A percentile compares a stretch with the other conserved stretches of the same genome.
phyloP scores from a whole-genome alignment of 1,140 invertebrate genomes.

The Bombus waltoni region DNA sequence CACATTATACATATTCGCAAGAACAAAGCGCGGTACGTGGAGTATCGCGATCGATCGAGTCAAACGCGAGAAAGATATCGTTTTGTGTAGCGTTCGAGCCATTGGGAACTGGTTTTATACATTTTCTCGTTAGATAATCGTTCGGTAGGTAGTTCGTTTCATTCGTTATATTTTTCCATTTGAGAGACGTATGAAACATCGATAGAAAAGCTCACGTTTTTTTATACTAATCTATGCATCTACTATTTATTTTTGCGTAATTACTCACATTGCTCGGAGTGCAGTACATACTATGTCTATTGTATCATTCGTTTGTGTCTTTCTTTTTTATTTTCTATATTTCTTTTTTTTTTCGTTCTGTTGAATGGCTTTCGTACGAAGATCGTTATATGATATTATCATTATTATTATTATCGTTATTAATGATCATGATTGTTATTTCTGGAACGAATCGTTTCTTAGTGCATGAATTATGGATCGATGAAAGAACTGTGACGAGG shows the following conservation, averaged over 20 bases:
- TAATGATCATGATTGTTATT: conserved; percentile 53
- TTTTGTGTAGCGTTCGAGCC: not conserved
- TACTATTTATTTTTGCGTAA: conserved; percentile 58
- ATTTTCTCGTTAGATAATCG: conserved; percentile 4
- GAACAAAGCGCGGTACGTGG: not conserved
- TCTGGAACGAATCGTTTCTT: conserved; percentile 67
- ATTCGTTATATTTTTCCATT: not conserved
- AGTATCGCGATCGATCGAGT: not conserved
- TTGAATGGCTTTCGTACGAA: conserved; percentile 67
- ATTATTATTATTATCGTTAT: conserved; percentile 16
- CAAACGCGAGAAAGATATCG: not conserved
- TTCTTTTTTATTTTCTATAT: no score
- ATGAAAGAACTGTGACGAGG: conserved; percentile 42
- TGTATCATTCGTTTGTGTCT: no score
- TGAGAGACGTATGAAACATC: conserved; percentile 24
- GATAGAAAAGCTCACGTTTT: conserved; percentile 49
- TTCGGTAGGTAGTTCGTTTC: conserved; percentile 43
- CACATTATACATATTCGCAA: not conserved
- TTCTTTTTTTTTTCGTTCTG: not conserved
- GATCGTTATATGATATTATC: conserved; percentile 39
- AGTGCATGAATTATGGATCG: conserved; percentile 63
- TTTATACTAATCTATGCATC: conserved; percentile 63
- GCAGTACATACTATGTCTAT: conserved; percentile 16
- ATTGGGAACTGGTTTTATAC: not conserved
- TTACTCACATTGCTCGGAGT: conserved; percentile 56